A percentile compares a stretch with the other conserved stretches of the same genome.
These are phyloP conservation scores for Hippocampus guttulatus DNA, from an alignment of 2,113 vertebrate genomes.

Conservation along the genomic window DNA sequence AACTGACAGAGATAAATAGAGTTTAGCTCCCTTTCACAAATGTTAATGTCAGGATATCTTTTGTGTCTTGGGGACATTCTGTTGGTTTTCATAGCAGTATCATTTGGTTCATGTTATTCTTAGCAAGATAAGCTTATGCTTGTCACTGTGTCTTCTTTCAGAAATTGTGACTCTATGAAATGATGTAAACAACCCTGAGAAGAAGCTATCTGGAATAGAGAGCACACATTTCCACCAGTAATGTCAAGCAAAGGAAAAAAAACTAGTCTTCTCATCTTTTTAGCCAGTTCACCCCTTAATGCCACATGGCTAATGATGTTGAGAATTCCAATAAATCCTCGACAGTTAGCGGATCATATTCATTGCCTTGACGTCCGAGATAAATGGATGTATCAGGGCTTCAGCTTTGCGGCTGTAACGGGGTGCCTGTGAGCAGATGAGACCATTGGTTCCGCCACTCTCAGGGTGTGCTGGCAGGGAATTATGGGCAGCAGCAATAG, in stretches of 20 bases:
- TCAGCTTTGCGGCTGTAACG: constrained; percentile 24
- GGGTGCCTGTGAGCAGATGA: constrained; percentile 32
- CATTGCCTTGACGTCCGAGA: constrained; percentile 32
- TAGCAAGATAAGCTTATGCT: constrained; percentile 25
- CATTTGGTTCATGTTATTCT: constrained; percentile 27
- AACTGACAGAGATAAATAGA: constrained; percentile 34
- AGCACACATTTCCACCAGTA: background rate
- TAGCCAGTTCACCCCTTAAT: constrained; percentile 9
- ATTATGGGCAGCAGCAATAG: constrained; percentile 24
- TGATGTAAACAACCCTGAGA: constrained; percentile 22
- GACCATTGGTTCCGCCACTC: constrained; percentile 41
- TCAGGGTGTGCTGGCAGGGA: constrained; percentile 16
- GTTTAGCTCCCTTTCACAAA: constrained; percentile 21
- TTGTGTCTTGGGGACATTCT: constrained; percentile 29
- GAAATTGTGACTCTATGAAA: constrained; percentile 15
- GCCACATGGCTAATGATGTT: constrained; percentile 23
- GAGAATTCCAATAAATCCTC: constrained; percentile 23
- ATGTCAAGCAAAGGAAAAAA: background rate
- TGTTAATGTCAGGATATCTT: constrained; percentile 31
- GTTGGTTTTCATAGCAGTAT: constrained; percentile 24
- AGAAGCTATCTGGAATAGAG: constrained; percentile 13
- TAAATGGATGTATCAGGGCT: constrained; percentile 43
- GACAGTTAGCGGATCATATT: constrained; percentile 16
- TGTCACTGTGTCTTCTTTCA: constrained; percentile 29
- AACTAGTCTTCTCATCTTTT: constrained; percentile 10